Evolutionary conservation across 2,888 invertebrate species (phyloP), one percentile per base, ranked within the genome.

Genomic region (Drosophila tripunctata): DNA sequence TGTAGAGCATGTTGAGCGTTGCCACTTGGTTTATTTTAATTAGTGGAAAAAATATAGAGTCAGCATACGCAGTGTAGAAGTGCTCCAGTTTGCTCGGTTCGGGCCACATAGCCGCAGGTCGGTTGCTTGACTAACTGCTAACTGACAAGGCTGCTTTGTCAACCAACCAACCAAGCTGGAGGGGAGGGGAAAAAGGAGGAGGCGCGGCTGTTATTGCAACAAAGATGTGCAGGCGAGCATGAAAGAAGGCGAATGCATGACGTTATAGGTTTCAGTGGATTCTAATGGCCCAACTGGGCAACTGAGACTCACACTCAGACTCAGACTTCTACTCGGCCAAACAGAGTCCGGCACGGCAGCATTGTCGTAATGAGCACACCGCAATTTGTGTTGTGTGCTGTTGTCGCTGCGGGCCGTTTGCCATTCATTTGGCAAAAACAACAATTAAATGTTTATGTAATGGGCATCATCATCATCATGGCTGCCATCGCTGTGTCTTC

Each of bases 401-500:
- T 63, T 67, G 64, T 63, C 62, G 78, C 71, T 71, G 66, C 68
- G 70, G 79, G 80, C 76, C 87, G 79, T 87, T 87, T 87, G 76
- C 87, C 79, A 75, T 85, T 83, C 79, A 79, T 79, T 87, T 88
- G 69, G 85, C 74, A 82, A 85, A 78, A 77, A 80, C 82, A 83
- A 83, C 73, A 88, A 81, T 80, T 86, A 87, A 79, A 75, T 76
- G 88, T 87, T 85, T 83, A 85, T 81, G 85, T 81, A 87, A 87
- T 87, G 88, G 81, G 78, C 76, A 72, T 72, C 80, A 80, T 65
- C 70, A 70, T 69, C 74, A 64, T 62, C 58, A 50, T 50, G 27
- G 67, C 57, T 75, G 70, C 71, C 69, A 67, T 38, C 19, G 73
- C 60, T 56, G 56, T 56, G 56, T 71, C 62, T 76, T 76, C 55